Conservation (phyloP, 2,888 invertebrate genomes). For the Dinocampus coccinellae region DNA sequence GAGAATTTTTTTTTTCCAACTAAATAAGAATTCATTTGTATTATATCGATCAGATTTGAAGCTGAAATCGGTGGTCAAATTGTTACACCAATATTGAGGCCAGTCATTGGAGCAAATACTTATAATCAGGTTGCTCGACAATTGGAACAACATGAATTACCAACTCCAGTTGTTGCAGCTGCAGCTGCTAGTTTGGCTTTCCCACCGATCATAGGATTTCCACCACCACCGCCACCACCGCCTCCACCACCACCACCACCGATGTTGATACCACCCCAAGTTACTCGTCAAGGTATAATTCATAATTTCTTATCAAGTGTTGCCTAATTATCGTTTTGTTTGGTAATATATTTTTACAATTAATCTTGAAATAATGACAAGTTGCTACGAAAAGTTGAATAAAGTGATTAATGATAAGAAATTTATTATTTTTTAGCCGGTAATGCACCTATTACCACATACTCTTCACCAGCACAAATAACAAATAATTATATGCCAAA, state of each 20-base stretch:
- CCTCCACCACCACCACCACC: slow-evolving; percentile 78
- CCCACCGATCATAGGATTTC: slow-evolving; percentile 73
- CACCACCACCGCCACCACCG: slow-evolving; percentile 77
- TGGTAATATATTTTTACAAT: too few species aligned
- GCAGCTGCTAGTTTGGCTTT: slow-evolving; percentile 68
- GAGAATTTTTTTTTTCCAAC: not conserved
- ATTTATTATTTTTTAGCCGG: slow-evolving; percentile 44
- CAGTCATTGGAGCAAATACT: slow-evolving; percentile 81
- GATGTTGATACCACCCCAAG: slow-evolving; percentile 80
- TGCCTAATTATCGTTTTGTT: not conserved
- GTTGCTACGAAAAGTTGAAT: not conserved
- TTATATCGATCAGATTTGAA: slow-evolving; percentile 79
- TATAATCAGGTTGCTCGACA: slow-evolving; percentile 79
- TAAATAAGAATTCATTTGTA: too few species aligned
- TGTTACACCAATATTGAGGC: slow-evolving; percentile 72
- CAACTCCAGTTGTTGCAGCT: slow-evolving; percentile 65
- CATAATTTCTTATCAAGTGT: slow-evolving; percentile 21
- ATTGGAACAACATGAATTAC: slow-evolving; percentile 73
- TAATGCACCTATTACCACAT: slow-evolving; percentile 64
- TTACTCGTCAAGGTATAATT: slow-evolving; percentile 69
- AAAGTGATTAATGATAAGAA: slow-evolving; percentile 19
- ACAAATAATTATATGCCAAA: slow-evolving; percentile 62
- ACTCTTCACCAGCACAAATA: slow-evolving; percentile 67
- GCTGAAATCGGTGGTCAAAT: slow-evolving; percentile 84
- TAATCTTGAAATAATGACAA: too few species aligned